phyloP scores from a whole-genome alignment of 2,888 invertebrate genomes.

The Beris morrisii region DNA sequence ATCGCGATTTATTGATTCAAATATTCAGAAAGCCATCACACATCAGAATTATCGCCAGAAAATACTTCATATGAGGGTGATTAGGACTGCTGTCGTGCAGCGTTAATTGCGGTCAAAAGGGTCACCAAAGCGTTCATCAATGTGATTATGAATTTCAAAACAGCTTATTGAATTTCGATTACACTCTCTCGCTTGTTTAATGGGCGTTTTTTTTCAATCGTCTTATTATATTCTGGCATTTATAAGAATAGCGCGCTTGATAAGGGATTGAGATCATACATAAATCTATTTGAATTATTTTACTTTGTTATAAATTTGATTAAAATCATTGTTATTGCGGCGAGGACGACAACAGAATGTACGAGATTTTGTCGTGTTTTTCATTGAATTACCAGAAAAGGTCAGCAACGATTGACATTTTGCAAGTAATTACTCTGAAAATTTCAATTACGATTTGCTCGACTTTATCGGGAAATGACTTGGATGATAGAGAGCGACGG shows the following conservation, averaged over 20 bases:
- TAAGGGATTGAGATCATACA: too few species aligned
- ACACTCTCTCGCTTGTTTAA: too few species aligned
- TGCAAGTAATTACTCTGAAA: conserved; percentile 11
- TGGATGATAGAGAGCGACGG: too few species aligned
- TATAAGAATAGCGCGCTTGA: too few species aligned
- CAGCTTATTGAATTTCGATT: not conserved
- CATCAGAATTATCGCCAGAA: not conserved
- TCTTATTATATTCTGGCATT: too few species aligned
- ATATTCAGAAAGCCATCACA: not conserved
- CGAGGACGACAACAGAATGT: not conserved
- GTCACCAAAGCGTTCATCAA: conserved; percentile 24
- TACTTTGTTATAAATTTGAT: too few species aligned
- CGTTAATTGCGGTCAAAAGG: conserved; percentile 37
- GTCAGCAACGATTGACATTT: conserved; percentile 20
- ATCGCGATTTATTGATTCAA: not conserved
- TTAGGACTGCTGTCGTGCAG: conserved; percentile 26
- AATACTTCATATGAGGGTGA: conserved; percentile 13
- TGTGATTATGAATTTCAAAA: conserved; percentile 10
- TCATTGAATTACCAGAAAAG: conserved; percentile 14
- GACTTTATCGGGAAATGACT: too few species aligned
- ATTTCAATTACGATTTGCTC: too few species aligned
- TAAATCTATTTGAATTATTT: too few species aligned
- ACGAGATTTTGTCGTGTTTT: conserved; percentile 16
- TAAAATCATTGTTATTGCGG: too few species aligned
- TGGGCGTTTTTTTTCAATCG: too few species aligned